These are phyloP conservation scores for Eretmochelys imbricata DNA, from an alignment of 2,113 vertebrate species.

Conservation along the genomic window DNA sequence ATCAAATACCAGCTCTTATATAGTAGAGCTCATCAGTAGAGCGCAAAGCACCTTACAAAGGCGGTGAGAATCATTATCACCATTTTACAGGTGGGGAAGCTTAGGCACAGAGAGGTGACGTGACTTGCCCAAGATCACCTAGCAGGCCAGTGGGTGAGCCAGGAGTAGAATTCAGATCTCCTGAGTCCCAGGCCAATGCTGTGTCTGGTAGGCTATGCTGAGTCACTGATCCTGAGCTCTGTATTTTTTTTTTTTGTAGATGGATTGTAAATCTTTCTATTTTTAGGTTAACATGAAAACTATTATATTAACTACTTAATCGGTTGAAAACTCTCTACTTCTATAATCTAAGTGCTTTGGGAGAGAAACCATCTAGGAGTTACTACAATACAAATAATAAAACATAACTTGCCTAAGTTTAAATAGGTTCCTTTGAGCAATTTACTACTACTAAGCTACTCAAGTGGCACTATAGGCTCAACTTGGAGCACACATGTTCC, in stretches of 20 bases:
- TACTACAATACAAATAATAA: not conserved
- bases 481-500: not conserved
- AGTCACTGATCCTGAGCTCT: slow-evolving; percentile 42
- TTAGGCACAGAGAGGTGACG: not conserved
- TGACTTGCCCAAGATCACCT: slow-evolving; percentile 18
- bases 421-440: not conserved
- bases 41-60: not conserved
- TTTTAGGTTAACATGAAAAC: slow-evolving; percentile 42
- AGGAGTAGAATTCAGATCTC: slow-evolving; percentile 2
- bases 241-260: slow-evolving; percentile 35
- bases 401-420: not conserved
- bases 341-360: slow-evolving; percentile 22
- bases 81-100: not conserved
- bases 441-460: not conserved
- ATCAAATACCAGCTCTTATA: not conserved
- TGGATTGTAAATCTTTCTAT: slow-evolving; percentile 34
- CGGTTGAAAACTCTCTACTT: slow-evolving; percentile 35
- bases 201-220: not conserved
- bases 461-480: not conserved
- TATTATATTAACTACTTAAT: slow-evolving; percentile 34
- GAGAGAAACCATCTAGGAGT: not conserved
- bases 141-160: slow-evolving; percentile 19
- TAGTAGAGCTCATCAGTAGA: not conserved
- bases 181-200: slow-evolving; percentile 39
- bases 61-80: not conserved